Evolutionary conservation across 53 echinoderm and acorn worm species (phyloP), one percentile per base, ranked within the genome.

Genomic region (Luidia sarsii): DNA sequence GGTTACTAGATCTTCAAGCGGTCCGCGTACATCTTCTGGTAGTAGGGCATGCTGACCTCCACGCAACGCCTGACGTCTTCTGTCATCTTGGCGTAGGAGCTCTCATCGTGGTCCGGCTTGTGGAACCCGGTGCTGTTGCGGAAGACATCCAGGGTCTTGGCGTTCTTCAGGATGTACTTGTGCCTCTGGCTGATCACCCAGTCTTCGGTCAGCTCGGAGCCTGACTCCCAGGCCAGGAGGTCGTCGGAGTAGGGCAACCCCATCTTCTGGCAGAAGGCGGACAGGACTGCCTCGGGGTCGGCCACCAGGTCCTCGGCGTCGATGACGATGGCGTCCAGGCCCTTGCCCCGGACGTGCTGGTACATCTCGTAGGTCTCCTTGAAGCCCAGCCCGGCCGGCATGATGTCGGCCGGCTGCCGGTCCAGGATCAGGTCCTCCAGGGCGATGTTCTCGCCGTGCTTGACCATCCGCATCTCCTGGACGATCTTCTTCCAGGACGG

Each of bases 401-500:
- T 56, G 53, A 82, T 54, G n/a, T 39, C 54, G 2, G 30, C 56
- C 14, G 82, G 67, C 41, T 72, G 72, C 36, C 72, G 54, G 72
- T 72, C 72, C 8, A 72, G 38, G 24, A 72, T 36, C 4, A 82
- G 45, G n/a, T 77, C 56, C 52, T 75, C 75, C 38, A 77, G 37
- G 21, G 55, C 39, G 23, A 77, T 33, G 15, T 61, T 4, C 67
- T 64, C 60, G 9, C 56, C 54, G 22, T 75, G 22, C 13, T 55
- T 65, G 39, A 54, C 67, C 66, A 74, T 64, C 31, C 37, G 20
- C 28, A 75, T 48, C 23, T 54, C 64, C 46, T 75, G 50, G 28
- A 75, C 55, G 16, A 85, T 64, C 57, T 69, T 68, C 50, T 86
- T 80, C 37, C 56, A 68, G 43, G 86, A 86, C 7, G 80, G 80